A percentile compares a stretch with the other conserved stretches of the same genome.
These are phyloP conservation scores for Poeciliopsis turneri DNA, from an alignment of 2,797 vertebrate genomes.

Conservation along the genomic window DNA sequence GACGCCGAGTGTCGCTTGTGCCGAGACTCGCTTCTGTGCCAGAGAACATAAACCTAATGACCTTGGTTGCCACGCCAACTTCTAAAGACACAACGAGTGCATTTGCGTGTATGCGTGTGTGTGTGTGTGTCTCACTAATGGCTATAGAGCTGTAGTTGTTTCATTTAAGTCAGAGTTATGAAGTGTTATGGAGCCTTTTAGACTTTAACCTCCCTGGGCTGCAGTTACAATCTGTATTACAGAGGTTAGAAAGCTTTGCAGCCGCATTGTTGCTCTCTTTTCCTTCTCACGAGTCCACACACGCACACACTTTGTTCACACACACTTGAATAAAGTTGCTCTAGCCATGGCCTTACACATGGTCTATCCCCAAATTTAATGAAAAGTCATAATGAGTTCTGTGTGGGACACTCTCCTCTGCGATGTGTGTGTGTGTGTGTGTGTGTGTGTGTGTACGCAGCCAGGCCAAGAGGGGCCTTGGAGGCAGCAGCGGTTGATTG, in stretches of 20 bases:
- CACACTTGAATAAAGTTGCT: slow-evolving; percentile 2
- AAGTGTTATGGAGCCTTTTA: slow-evolving; percentile 74
- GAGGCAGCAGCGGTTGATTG: slow-evolving; percentile 69
- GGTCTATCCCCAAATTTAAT: slow-evolving; percentile 78
- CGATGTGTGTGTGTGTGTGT: slow-evolving; percentile 7
- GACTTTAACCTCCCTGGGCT: slow-evolving; percentile 68
- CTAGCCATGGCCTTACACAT: slow-evolving; percentile 59
- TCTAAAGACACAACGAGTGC: slow-evolving; percentile 48
- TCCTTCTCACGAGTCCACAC: slow-evolving; percentile 3
- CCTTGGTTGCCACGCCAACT: slow-evolving; percentile 65
- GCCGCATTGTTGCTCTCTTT: slow-evolving; percentile 46
- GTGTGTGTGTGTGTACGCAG: slow-evolving; percentile 23
- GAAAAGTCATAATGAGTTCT: slow-evolving; percentile 89
- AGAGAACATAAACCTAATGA: slow-evolving; percentile 72
- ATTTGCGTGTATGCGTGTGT: slow-evolving; percentile 16
- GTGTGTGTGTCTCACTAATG: slow-evolving; percentile 60
- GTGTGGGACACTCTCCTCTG: slow-evolving; percentile 82
- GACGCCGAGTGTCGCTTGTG: slow-evolving; percentile 50
- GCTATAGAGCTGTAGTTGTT: slow-evolving; percentile 74
- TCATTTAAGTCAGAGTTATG: slow-evolving; percentile 78
- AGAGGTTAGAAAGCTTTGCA: slow-evolving; percentile 66
- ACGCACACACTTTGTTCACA: slow-evolving; percentile 2
- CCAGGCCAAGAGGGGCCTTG: slow-evolving; percentile 50
- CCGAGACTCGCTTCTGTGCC: slow-evolving; percentile 51
- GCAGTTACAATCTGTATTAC: slow-evolving; percentile 79